Percentiles rank a stretch among this genome's conserved stretches.
These are phyloP conservation scores for Rhopalosiphum maidis DNA, from an alignment of 1,140 invertebrate species.

Conservation along the genomic window DNA sequence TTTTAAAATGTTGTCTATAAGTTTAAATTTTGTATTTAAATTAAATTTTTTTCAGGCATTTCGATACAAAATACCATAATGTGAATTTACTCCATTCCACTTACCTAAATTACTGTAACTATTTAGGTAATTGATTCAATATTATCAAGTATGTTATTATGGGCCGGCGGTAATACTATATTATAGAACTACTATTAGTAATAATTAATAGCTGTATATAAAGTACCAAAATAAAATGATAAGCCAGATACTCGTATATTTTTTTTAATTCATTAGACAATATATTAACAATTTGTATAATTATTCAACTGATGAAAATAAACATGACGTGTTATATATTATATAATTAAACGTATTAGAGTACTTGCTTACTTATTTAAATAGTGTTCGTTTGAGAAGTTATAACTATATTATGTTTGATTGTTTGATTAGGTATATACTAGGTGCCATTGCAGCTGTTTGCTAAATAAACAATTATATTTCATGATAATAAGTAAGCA, in stretches of 20 bases:
- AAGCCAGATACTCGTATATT: background rate
- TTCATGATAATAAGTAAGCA: background rate
- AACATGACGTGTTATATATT: background rate
- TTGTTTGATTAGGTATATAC: background rate
- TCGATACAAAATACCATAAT: background rate
- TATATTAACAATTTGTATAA: background rate
- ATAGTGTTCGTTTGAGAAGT: background rate
- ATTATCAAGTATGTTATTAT: background rate
- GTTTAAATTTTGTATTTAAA: background rate
- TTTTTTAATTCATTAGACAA: background rate
- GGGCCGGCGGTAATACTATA: background rate
- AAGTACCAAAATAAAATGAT: background rate
- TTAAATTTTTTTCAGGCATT: background rate
- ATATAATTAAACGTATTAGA: background rate
- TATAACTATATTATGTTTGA: background rate
- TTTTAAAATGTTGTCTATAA: background rate
- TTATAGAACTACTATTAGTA: background rate
- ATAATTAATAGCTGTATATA: background rate
- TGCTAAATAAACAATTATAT: constrained; percentile 2
- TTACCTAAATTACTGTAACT: background rate
- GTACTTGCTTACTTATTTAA: background rate
- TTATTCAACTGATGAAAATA: background rate
- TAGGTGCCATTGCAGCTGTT: background rate
- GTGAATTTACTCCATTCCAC: background rate
- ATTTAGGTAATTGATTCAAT: background rate